Evolutionary conservation across 2,797 vertebrate species (phyloP), one percentile per base, ranked within the genome.

Genomic region (Periparus ater): DNA sequence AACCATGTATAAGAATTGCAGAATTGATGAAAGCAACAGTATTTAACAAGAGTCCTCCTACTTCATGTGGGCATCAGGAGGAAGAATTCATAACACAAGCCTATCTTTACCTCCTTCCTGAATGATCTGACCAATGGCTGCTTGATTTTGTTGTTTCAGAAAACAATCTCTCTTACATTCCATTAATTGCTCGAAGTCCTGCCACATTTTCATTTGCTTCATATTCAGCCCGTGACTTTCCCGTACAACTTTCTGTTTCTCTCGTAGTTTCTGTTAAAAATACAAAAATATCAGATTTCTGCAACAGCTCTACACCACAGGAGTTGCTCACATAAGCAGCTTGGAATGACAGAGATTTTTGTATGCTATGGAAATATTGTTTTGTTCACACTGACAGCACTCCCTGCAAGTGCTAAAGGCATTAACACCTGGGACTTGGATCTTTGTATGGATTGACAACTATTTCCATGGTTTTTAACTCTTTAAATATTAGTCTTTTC

Each of bases 121-220:
- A 96, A 99, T 99, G 96, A 99, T 98, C 95, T 99, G 99, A 54
- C 99, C 99, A 36, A 99, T 97, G 63, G 98, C 97, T 4, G 96
- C 96, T 94, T 98, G 99, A 95, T 96, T 99, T 96, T 99, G 99
- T 34, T 98, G 98, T 95, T 98, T 98, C 71, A 98, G 97, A 95
- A 99, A 99, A 96, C 99, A 99, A 95, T 98, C 98, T 77, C 96
- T 99, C 97, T 99, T 99, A 97, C 99, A 99, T 95, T 99, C 98
- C 98, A 99, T 98, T 94, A 99, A 97, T 76, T 98, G 97, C 96
- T 99, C 98, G 62, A 99, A 98, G 97, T 99, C 99, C n/a, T 97
- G 97, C 99, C 99, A 99, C 99, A 99, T 98, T 97, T 98, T 99
- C 88, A 99, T 98, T 98, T 99, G 99, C 98, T 99, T 99, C 99